A percentile compares a stretch with the other conserved stretches of the same genome.
These are phyloP conservation scores for Zaprionus bogoriensis DNA, from an alignment of 2,888 invertebrate genomes.

Conservation along the genomic window DNA sequence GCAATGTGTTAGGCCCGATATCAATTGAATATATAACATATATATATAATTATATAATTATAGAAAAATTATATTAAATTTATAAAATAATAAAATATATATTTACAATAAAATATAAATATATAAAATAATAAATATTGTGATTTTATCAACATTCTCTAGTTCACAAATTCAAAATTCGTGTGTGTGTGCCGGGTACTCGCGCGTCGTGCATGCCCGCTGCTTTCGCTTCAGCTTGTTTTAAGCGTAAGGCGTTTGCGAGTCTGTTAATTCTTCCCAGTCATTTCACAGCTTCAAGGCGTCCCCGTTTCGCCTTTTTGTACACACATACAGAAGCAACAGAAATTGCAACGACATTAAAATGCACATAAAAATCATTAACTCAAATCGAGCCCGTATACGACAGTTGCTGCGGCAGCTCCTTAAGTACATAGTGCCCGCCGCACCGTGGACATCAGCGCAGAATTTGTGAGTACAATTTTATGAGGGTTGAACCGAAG, in stretches of 20 bases:
- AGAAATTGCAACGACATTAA: slow-evolving; percentile 53
- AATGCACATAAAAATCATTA: slow-evolving; percentile 64
- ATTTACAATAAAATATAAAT: no score
- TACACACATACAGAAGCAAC: neutral
- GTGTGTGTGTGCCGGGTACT: no score
- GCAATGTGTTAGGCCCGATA: no score
- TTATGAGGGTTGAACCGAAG: neutral
- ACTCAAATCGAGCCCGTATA: slow-evolving; percentile 44
- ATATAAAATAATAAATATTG: no score
- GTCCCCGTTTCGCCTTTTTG: neutral
- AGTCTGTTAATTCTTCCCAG: slow-evolving; percentile 17
- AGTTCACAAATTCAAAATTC: no score
- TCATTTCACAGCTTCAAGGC: slow-evolving; percentile 39
- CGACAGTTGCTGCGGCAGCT: neutral
- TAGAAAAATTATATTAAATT: no score
- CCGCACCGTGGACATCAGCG: neutral
- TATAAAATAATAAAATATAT: no score
- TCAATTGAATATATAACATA: no score
- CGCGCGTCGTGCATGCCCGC: neutral
- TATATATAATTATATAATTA: no score
- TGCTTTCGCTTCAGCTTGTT: neutral
- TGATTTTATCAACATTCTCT: no score
- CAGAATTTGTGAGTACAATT: neutral
- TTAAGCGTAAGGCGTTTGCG: neutral
- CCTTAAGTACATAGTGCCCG: neutral